Conservation (phyloP, 2,113 vertebrate genomes). For the Bos javanicus region DNA sequence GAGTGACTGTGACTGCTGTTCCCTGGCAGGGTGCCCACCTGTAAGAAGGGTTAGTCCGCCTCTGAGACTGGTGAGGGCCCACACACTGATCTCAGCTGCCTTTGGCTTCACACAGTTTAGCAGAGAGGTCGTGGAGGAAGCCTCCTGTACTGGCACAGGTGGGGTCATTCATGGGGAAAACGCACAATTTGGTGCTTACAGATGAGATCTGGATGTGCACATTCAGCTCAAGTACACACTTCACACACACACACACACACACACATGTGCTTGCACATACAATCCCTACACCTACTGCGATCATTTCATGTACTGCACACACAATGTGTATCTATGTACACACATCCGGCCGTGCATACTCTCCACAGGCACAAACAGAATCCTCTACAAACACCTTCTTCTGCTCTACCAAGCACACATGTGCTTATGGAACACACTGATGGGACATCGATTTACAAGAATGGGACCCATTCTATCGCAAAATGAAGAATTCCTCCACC, state of each 20-base stretch:
- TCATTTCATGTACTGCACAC: too few relatives aligned
- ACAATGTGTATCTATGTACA: not conserved
- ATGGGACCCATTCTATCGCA: rapidly evolving
- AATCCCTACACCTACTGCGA: not conserved
- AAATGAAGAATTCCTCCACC: not conserved
- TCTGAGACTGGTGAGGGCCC: not conserved
- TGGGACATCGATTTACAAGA: too few relatives aligned
- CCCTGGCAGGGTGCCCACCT: not conserved
- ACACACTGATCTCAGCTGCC: rapidly evolving
- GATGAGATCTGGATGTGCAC: not conserved
- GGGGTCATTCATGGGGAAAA: not conserved
- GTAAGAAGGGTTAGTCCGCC: not conserved
- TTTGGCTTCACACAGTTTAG: not conserved
- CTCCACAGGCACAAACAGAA: too few relatives aligned
- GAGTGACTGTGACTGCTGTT: not conserved
- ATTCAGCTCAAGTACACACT: too few relatives aligned
- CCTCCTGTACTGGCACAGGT: not conserved
- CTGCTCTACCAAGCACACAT: not conserved
- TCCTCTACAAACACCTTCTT: not conserved
- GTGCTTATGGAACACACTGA: too few relatives aligned
- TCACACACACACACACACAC: not conserved
- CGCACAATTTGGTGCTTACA: not conserved
- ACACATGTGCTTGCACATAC: rapidly evolving
- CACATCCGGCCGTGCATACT: too few relatives aligned
- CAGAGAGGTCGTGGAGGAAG: not conserved